phyloP scores from a whole-genome alignment of 1,140 invertebrate genomes.

The Atta cephalotes region DNA sequence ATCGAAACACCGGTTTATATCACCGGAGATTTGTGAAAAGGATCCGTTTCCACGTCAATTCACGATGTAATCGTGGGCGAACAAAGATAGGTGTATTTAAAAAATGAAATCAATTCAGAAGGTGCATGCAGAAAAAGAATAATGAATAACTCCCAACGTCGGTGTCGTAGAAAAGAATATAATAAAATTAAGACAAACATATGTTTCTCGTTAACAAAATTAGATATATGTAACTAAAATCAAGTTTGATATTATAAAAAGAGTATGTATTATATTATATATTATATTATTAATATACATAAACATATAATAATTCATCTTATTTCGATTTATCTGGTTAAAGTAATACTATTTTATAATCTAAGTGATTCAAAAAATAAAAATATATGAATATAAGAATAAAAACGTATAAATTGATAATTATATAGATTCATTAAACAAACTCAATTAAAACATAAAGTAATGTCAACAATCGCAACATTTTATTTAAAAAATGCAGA shows the following conservation, averaged over 20 bases:
- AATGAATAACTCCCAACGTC: not conserved
- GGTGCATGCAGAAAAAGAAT: constrained; percentile 8
- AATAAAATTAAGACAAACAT: constrained; percentile 15
- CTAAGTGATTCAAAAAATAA: not conserved
- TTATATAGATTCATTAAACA: not conserved
- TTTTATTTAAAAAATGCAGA: not conserved
- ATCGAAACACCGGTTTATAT: constrained; percentile 55
- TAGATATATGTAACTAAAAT: not conserved
- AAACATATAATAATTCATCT: not conserved
- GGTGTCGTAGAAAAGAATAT: not conserved
- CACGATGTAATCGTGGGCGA: constrained; percentile 30
- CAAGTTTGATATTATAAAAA: constrained; percentile 2
- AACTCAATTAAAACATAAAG: not conserved
- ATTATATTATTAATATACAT: not conserved
- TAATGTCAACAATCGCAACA: not conserved
- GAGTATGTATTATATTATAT: not conserved
- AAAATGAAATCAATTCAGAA: constrained; percentile 26
- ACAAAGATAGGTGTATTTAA: constrained; percentile 31
- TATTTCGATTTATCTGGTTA: not conserved
- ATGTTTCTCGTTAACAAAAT: not conserved
- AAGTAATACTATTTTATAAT: not conserved
- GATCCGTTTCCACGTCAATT: constrained; percentile 36
- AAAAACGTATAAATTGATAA: not conserved
- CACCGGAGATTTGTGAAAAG: constrained; percentile 55
- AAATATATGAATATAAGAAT: not conserved